phyloP scores from a whole-genome alignment of 2,797 vertebrate genomes.

The Halcyon badia region DNA sequence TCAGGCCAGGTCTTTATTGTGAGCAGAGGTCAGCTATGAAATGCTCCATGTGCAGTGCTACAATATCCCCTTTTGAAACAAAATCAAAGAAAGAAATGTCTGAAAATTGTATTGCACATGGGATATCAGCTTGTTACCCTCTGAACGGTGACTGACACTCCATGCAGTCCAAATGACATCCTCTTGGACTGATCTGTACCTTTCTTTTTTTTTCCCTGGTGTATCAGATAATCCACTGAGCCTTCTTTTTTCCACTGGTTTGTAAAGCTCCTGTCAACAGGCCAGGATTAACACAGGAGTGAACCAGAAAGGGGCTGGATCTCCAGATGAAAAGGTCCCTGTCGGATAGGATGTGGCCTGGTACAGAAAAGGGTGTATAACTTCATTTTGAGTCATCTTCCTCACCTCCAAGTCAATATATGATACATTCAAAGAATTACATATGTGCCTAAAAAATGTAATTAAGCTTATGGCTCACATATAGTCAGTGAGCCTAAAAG shows the following conservation, averaged over 20 bases:
- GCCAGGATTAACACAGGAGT: background rate
- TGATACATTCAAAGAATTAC: background rate
- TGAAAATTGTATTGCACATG: background rate
- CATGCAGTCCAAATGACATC: background rate
- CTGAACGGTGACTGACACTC: background rate
- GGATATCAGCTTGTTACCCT: conserved; percentile 7
- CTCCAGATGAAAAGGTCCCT: background rate
- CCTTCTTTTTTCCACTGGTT: background rate
- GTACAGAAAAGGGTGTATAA: background rate
- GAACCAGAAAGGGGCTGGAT: background rate
- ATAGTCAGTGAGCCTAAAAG: background rate
- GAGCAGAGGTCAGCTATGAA: background rate
- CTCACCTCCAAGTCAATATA: background rate
- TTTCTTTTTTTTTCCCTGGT: background rate
- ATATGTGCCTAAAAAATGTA: background rate
- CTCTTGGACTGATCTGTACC: background rate
- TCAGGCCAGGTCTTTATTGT: background rate
- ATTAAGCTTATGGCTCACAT: conserved; percentile 5
- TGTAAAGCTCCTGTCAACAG: background rate
- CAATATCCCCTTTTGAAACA: background rate
- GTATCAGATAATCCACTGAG: background rate
- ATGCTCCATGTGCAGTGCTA: background rate
- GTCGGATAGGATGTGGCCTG: background rate
- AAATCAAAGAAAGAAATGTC: conserved; percentile 24
- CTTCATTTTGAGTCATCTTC: background rate